Base-by-base conservation (phyloP, 2,888 invertebrate genomes). In the Byasa hedistus region DNA sequence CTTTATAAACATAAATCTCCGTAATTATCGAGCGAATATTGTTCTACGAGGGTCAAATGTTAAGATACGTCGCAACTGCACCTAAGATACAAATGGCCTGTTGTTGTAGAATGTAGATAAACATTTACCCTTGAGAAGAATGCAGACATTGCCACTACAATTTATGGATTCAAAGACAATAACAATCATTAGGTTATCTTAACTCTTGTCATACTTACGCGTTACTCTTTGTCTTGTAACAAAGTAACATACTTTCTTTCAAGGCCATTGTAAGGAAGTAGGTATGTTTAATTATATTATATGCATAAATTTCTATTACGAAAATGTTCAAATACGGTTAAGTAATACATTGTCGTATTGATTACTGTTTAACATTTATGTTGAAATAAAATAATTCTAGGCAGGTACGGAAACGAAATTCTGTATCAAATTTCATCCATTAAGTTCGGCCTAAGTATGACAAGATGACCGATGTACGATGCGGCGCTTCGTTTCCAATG, bases 391-490 rank as follows among this genome's bases (percentile, higher is more conserved):
- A n/a, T 19, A 19, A 19, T 19, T 48, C 48, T n/a, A 48, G 1
- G 10, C 0, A 4, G n/a, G n/a, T 48, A 19, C 19, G n/a, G 1
- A 48, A 48, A 48, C 48, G 19, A 48, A 48, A n/a, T 48, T 59
- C 19, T 44, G 58, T 21, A 66, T 58, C 48, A 48, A 59, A n/a
- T 55, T 52, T 3, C 24, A 48, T 57, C 51, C 57, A 39, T 57
- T 23, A 57, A 63, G 61, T 66, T 64, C 27, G 61, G 66, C 59
- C 69, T 66, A 61, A 69, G 66, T 63, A 62, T 68, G 68, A 66
- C 70, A 61, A 68, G 71, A 70, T 69, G 69, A 68, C 62, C 70
- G 65, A 71, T 69, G 69, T 56, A 59, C 65, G 60, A 55, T 48
- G 62, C 15, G 36, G 51, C 62, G 58, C 58, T 48, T 27, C 55